A percentile compares a stretch with the other conserved stretches of the same genome.
phyloP scores from a whole-genome alignment of 2,888 invertebrate species.

The Acronicta leporina region DNA sequence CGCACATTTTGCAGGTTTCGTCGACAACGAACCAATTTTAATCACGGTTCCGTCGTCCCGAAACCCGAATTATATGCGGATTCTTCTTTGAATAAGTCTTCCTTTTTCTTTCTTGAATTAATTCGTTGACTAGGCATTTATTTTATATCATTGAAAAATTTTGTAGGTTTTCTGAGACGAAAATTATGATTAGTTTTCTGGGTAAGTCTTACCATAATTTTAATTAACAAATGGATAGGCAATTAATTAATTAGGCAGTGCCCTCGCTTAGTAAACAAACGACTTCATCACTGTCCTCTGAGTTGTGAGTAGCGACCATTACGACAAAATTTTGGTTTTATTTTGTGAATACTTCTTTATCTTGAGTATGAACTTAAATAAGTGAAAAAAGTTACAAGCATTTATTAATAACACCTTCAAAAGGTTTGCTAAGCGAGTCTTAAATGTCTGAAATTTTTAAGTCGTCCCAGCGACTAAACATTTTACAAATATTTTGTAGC shows the following conservation, averaged over 20 bases:
- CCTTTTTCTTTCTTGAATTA: constrained; percentile 36
- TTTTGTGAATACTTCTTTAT: neutral
- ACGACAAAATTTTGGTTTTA: constrained; percentile 7
- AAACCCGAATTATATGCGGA: constrained; percentile 95
- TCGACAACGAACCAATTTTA: constrained; percentile 96
- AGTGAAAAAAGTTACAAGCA: too few species aligned
- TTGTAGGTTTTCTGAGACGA: constrained; percentile 21
- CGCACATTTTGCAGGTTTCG: constrained; percentile 98
- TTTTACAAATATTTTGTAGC: too few species aligned
- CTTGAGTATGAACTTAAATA: too few species aligned
- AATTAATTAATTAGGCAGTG: constrained; percentile 70
- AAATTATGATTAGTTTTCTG: constrained; percentile 42
- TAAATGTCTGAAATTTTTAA: too few species aligned
- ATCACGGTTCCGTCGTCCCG: constrained; percentile 94
- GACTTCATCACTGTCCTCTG: constrained; percentile 42
- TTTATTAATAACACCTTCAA: too few species aligned
- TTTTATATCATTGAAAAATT: neutral
- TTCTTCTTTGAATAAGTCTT: constrained; percentile 65
- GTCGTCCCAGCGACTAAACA: too few species aligned
- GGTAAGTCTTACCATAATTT: constrained; percentile 57
- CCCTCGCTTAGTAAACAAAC: constrained; percentile 64
- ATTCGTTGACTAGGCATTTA: neutral
- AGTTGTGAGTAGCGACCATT: constrained; percentile 3
- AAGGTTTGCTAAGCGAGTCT: too few species aligned
- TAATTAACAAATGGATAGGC: constrained; percentile 70